These are phyloP conservation scores for Paramormyrops hopkinsi DNA, from an alignment of 2,797 vertebrate species.

Conservation along the genomic window DNA sequence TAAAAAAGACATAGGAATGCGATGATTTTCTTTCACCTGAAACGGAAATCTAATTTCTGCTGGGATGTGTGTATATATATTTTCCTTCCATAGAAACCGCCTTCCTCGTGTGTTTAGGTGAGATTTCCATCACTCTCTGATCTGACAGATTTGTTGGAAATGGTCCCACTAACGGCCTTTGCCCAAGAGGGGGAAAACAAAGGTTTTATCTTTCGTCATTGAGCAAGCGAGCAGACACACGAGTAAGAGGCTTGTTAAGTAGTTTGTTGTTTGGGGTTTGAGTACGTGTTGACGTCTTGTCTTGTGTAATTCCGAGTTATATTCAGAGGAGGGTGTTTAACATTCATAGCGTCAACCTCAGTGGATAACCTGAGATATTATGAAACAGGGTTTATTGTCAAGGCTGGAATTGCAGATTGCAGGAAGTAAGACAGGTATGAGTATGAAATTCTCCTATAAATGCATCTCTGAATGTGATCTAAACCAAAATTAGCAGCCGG, in stretches of 20 bases:
- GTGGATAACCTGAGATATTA: conserved; percentile 9
- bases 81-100: background rate
- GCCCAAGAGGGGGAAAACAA: background rate
- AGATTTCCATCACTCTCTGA: background rate
- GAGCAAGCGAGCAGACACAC: background rate
- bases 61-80: background rate
- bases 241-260: background rate
- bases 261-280: background rate
- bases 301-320: background rate
- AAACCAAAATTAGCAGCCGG: conserved; percentile 28
- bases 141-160: background rate
- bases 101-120: background rate
- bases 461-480: conserved; percentile 11
- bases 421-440: conserved; percentile 14
- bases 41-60: background rate
- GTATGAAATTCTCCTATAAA: background rate
- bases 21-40: background rate
- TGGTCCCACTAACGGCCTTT: background rate
- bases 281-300: background rate
- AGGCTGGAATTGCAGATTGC: background rate
- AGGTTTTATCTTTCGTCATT: background rate
- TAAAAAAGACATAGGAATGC: background rate
- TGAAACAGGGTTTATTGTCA: conserved; percentile 24
- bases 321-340: conserved; percentile 22
- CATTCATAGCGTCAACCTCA: conserved; percentile 10